Evolutionary conservation across 1,140 invertebrate genomes (phyloP), one percentile per base, ranked within the genome.

Genomic region (Pogonognathellus flavescens): DNA sequence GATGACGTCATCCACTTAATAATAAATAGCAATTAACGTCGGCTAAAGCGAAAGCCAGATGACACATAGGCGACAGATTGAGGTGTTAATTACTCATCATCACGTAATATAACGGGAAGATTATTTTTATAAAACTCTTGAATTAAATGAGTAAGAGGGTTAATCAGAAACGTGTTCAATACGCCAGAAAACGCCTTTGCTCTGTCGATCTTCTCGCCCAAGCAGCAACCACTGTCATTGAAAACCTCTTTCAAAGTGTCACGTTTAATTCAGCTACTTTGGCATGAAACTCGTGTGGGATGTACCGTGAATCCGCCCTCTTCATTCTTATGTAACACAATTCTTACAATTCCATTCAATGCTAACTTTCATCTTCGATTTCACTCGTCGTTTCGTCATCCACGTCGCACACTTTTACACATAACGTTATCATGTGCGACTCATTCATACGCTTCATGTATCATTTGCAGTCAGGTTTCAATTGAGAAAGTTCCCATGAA

Each of bases 21-120:
- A 41, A 57, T 14, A 13, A n/a, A 57, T 57, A 2, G 11, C n/a
- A n/a, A 57, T 57, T 14, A 57, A 14, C n/a, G 53, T 57, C 53
- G n/a, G 53, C 53, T 57, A n/a, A 4, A 14, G 9, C 11, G 11
- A 57, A 57, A 57, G 53, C n/a, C 2, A 10, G 11, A 41, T 41
- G 31, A 41, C 2, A 41, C 31, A 41, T 6, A 1, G 20, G 59
- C 41, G 6, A 11, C 70, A 50, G 41, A 49, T 76, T 10, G 70
- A 50, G 70, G 70, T 50, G 70, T 16, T 50, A 76, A 76, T 76
- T 76, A 76, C 31, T 76, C 70, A 76, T 76, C 70, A 76, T 76
- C 70, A 76, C 1, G 25, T 14, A 31, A 25, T 25, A 22, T 25
- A 14, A 66, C 22, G 22, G 14, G 16, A 41, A 76, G 49, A 76